Conservation (phyloP, 2,113 vertebrate species). For the Pluvialis apricaria region DNA sequence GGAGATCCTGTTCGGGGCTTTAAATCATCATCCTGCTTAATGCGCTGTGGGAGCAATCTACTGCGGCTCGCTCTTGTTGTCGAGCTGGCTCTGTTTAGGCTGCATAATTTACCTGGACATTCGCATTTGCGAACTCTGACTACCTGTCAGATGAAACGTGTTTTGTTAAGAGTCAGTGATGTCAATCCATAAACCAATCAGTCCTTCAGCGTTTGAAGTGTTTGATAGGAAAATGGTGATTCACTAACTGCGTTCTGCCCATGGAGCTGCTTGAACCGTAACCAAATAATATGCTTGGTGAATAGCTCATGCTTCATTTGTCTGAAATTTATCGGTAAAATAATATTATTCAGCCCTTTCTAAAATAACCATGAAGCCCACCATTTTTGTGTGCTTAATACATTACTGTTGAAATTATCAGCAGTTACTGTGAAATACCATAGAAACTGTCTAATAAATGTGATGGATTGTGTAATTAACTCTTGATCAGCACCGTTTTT, state of each 20-base stretch:
- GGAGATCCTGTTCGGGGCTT: not conserved
- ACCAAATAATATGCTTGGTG: not conserved
- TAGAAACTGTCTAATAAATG: constrained; percentile 72
- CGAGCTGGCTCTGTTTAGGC: not conserved
- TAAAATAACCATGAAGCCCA: not conserved
- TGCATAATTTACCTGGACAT: constrained; percentile 14
- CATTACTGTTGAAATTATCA: constrained; percentile 57
- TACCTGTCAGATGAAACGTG: not conserved
- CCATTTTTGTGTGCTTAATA: not conserved
- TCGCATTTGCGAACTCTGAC: not conserved
- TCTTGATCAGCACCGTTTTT: constrained; percentile 73
- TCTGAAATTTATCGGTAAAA: constrained; percentile 28
- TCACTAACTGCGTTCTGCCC: not conserved
- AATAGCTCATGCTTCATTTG: not conserved
- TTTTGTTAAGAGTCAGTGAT: constrained; percentile 14
- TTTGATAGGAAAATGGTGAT: not conserved
- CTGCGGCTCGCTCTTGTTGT: not conserved
- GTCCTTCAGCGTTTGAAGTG: not conserved
- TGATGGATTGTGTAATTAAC: constrained; percentile 79
- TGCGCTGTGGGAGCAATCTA: not conserved
- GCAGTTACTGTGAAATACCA: constrained; percentile 65
- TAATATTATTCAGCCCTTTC: not conserved
- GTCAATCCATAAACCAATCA: not conserved
- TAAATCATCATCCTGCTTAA: constrained; percentile 41
- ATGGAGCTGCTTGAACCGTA: not conserved